A percentile compares a stretch with the other conserved stretches of the same genome.
These are phyloP conservation scores for Leptothorax acervorum DNA, from an alignment of 2,888 invertebrate genomes.

Conservation along the genomic window DNA sequence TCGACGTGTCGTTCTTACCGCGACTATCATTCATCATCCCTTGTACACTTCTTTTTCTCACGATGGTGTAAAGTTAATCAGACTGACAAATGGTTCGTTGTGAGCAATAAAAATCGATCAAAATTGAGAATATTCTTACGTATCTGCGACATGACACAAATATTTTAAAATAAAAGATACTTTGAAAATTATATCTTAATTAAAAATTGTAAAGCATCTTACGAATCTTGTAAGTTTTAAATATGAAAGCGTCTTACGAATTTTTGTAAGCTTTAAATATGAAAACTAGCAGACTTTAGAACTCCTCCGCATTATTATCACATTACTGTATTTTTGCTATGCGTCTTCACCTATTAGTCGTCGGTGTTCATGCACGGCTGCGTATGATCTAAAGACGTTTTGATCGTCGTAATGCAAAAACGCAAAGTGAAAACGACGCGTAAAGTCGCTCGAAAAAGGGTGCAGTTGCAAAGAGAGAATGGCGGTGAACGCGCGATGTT, in stretches of 20 bases:
- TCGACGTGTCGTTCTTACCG: constrained; percentile 59
- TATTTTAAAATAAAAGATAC: not conserved
- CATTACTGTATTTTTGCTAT: not conserved
- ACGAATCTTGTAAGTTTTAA: not conserved
- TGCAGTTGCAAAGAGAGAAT: constrained; percentile 34
- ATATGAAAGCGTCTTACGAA: not conserved
- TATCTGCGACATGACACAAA: not conserved
- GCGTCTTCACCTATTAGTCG: not conserved
- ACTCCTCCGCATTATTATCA: not conserved
- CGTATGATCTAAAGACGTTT: constrained; percentile 64
- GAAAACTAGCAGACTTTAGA: not conserved
- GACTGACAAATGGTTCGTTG: not conserved
- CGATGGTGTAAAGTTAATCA: not conserved
- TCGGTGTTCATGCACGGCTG: constrained; percentile 9
- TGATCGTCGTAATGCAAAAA: constrained; percentile 23
- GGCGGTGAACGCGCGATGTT: constrained; percentile 76
- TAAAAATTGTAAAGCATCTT: not conserved
- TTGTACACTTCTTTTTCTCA: constrained; percentile 7
- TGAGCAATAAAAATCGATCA: not conserved
- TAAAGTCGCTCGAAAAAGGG: constrained; percentile 19
- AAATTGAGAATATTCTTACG: not conserved
- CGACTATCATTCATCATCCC: constrained; percentile 17
- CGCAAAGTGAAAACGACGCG: constrained; percentile 46
- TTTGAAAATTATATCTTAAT: constrained; percentile 6
- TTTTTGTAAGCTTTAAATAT: not conserved